Percentiles rank a stretch among this genome's conserved stretches.
phyloP scores from a whole-genome alignment of 2,888 invertebrate genomes.

The Adineta ricciae region DNA sequence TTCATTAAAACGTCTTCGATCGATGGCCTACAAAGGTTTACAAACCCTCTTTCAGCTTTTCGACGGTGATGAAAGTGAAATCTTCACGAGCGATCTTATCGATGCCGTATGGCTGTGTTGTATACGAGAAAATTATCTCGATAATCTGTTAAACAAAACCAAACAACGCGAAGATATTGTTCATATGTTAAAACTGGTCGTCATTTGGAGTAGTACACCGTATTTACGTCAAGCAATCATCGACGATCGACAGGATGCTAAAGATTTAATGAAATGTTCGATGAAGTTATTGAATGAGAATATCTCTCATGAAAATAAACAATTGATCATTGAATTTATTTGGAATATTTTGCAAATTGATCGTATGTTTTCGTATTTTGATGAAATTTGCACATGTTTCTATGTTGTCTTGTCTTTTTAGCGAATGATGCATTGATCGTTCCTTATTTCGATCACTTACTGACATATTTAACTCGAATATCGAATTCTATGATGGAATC shows the following conservation, averaged over 20 bases:
- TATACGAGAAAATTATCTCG: not conserved
- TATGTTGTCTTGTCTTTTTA: not conserved
- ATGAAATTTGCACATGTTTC: not conserved
- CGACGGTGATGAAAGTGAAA: not conserved
- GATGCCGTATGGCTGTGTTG: not conserved
- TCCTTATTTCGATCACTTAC: not conserved
- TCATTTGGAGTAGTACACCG: not conserved
- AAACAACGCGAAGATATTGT: conserved; percentile 13
- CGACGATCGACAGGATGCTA: not conserved
- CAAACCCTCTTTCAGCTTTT: not conserved
- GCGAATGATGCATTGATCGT: not conserved
- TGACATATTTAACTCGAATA: not conserved
- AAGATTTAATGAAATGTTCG: not conserved
- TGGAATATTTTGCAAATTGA: conserved; percentile 2
- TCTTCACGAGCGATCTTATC: not conserved
- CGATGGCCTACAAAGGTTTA: not conserved
- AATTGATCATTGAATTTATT: conserved; percentile 1
- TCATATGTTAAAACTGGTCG: not conserved
- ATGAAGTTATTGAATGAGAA: not conserved
- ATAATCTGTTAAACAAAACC: not conserved
- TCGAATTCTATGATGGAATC: not conserved
- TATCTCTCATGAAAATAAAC: not conserved
- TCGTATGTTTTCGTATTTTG: not conserved
- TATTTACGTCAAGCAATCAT: not conserved
- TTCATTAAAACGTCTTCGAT: not conserved